Evolutionary conservation across 2,888 invertebrate species (phyloP).

Genomic region (Cosmopolites sordidus): DNA sequence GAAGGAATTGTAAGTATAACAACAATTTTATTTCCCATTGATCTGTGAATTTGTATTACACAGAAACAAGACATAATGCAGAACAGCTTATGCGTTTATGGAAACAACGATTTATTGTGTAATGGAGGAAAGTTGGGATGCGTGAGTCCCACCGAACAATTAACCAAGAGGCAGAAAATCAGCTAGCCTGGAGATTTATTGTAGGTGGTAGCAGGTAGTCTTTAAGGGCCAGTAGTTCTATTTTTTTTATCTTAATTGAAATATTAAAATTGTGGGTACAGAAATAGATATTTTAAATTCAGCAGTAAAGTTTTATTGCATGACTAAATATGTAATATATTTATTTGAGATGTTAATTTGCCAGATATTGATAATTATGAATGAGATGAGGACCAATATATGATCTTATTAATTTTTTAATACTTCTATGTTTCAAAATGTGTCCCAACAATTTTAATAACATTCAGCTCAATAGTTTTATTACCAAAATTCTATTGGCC

Average conservation of each 20-base stretch:
- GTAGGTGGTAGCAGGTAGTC: conserved; percentile 16
- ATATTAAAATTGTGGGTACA: background rate
- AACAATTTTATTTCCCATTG: background rate
- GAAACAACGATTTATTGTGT: conserved; percentile 35
- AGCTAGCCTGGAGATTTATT: conserved; percentile 44
- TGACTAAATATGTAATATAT: no score
- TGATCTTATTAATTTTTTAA: no score
- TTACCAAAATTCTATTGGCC: conserved; percentile 6
- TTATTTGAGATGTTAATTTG: no score
- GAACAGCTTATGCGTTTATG: conserved; percentile 44
- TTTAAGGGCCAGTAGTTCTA: conserved; percentile 17
- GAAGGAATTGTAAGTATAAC: conserved; percentile 56
- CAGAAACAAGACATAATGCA: conserved; percentile 47
- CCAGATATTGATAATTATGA: no score
- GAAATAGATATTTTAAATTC: no score
- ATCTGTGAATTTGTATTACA: conserved; percentile 25
- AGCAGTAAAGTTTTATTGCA: no score
- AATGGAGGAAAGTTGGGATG: conserved; percentile 41
- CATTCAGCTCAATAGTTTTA: background rate
- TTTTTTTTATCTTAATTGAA: conserved; percentile 1
- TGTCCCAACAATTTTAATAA: background rate
- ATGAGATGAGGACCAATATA: no score
- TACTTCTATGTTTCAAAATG: background rate
- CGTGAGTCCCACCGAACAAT: conserved; percentile 44
- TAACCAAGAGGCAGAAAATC: conserved; percentile 47